Evolutionary conservation across 2,888 invertebrate species (phyloP).

Genomic region (Lasiommata megera): DNA sequence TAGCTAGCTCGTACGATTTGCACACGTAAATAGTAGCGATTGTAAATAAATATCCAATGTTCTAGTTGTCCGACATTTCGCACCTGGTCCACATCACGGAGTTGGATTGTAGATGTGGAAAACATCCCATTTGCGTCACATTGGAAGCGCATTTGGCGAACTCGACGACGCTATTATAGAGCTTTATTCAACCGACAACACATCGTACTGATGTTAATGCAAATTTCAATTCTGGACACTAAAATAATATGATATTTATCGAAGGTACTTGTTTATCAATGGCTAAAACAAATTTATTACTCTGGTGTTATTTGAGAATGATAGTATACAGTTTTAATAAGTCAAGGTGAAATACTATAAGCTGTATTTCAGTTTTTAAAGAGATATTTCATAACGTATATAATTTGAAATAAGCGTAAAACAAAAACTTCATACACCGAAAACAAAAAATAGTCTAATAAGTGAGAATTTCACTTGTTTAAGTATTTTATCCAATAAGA

Average conservation of each 20-base stretch:
- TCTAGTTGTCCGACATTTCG: constrained; percentile 30
- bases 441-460: too few species aligned
- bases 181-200: constrained; percentile 69
- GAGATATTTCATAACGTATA: too few species aligned
- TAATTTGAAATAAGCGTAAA: too few species aligned
- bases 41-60: constrained; percentile 7
- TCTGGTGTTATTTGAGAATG: too few species aligned
- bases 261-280: constrained; percentile 8
- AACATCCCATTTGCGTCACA: constrained; percentile 74
- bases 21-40: constrained; percentile 5
- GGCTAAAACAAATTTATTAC: too few species aligned
- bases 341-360: background rate
- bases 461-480: too few species aligned
- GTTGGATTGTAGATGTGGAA: constrained; percentile 41
- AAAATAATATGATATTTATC: constrained; percentile 7
- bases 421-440: too few species aligned
- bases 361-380: background rate
- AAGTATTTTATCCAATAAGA: too few species aligned
- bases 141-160: constrained; percentile 74
- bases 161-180: constrained; percentile 63
- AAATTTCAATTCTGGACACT: constrained; percentile 17
- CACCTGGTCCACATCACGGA: constrained; percentile 42
- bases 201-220: constrained; percentile 28
- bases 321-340: too few species aligned
- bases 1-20: background rate